Conservation (phyloP, 64 coral and sea anemone genomes). For the Cladopsammia gracilis region DNA sequence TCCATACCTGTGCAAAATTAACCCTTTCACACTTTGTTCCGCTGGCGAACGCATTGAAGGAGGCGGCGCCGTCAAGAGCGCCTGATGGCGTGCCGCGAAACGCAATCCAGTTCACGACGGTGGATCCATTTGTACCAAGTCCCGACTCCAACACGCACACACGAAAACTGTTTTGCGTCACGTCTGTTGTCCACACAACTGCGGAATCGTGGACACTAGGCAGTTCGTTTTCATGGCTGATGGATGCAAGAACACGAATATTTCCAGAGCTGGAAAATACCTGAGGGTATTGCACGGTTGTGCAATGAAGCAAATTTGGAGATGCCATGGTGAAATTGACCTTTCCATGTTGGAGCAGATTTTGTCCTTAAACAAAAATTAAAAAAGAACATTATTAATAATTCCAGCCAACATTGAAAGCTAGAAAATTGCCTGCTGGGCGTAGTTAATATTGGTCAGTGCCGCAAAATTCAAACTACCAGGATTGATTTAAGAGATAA, state of each 20-base stretch:
- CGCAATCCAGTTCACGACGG: constrained; percentile 62
- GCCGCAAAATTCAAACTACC: no score
- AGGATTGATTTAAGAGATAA: no score
- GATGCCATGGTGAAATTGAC: constrained; percentile 40
- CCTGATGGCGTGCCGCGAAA: constrained; percentile 54
- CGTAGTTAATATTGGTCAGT: no score
- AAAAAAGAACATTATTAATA: not conserved
- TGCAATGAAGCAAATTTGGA: constrained; percentile 42
- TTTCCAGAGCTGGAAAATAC: constrained; percentile 38
- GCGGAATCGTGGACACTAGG: constrained; percentile 55
- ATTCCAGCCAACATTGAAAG: no score
- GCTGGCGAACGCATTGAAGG: constrained; percentile 65
- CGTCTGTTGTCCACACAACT: constrained; percentile 60
- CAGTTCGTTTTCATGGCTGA: constrained; percentile 16
- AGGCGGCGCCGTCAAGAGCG: constrained; percentile 34
- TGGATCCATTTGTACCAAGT: constrained; percentile 57
- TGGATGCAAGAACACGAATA: constrained; percentile 51
- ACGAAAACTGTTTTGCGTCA: constrained; percentile 38
- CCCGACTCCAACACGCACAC: constrained; percentile 63
- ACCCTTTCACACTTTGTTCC: constrained; percentile 70
- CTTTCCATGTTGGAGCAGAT: constrained; percentile 63
- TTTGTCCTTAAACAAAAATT: constrained; percentile 1
- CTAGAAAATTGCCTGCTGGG: no score
- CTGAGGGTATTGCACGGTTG: constrained; percentile 45
- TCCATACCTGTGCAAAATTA: constrained; percentile 48